Base-by-base conservation (phyloP, 2,113 vertebrate species). In the Podilymbus podiceps region DNA sequence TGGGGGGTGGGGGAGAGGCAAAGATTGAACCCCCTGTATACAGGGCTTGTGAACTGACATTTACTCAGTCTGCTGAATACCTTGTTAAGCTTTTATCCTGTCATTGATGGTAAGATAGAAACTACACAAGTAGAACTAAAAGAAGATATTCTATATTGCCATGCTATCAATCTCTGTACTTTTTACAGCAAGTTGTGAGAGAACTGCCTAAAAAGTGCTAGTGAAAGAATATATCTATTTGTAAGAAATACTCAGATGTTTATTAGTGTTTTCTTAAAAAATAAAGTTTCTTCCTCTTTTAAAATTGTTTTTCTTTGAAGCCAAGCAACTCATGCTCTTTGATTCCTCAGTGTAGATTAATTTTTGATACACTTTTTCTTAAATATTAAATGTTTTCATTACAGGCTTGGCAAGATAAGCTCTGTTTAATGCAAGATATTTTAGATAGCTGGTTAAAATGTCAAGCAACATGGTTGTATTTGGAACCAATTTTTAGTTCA, bases 401-500 rank as follows among this genome's bases (percentile, higher is more conserved):
- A 20, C 95, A 99, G 99, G 94, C 98, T 91, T 99, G 99, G 99
- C 98, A 98, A 96, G 98, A 98, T 59, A 99, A 98, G 89, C 95
- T 99, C 24, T 33, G 98, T 81, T 95, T 95, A 27, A 98, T 99
- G 96, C 99, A 99, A 97, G 98, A 98, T 47, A 99, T 98, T 92
- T 68, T 99, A 88, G 99, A 99, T 89, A 97, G 96, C 72, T 99
- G 99, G 98, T 93, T 99, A 88, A 98, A 98, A 91, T 99, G 99
- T 88, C 99, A 99, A 96, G 95, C 97, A 44, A 99, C 98, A 1
- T 99, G 99, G 99, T 96, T 99, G 22, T 99, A 99, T 96, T 97
- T 99, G 38, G 99, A 99, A 82, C 98, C 99, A 27, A 99, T 99
- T 97, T 99, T 99, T 97, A 99, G 99, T 97, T 99, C 99, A 5